A percentile compares a stretch with the other conserved stretches of the same genome.
Evolutionary conservation across 2,888 invertebrate genomes (phyloP).

Genomic region (Ormyrus pomaceus): DNA sequence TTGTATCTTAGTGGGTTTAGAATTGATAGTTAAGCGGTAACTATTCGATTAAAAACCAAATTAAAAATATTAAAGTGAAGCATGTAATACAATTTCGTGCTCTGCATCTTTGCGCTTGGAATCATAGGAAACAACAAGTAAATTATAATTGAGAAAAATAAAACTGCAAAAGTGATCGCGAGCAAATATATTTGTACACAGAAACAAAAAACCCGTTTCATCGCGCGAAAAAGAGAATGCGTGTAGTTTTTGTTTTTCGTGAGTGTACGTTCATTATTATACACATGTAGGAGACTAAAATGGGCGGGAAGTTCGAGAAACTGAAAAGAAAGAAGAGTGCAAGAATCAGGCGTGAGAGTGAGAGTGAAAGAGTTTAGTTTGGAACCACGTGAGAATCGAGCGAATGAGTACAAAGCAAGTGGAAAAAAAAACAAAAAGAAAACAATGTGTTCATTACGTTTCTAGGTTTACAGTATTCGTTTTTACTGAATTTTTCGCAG

Average conservation of each 20-base stretch:
- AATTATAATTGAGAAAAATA: constrained; percentile 34
- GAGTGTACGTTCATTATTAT: constrained; percentile 52
- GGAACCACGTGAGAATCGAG: not conserved
- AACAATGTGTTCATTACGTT: constrained; percentile 72
- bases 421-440: constrained; percentile 58
- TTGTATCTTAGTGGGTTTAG: constrained; percentile 39
- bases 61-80: constrained; percentile 32
- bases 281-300: constrained; percentile 14
- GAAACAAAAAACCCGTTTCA: constrained; percentile 33
- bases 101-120: constrained; percentile 41
- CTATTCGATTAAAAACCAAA: constrained; percentile 7
- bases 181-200: constrained; percentile 51
- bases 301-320: constrained; percentile 6
- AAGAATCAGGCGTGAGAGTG: constrained; percentile 24
- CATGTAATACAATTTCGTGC: constrained; percentile 30
- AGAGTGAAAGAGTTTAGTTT: constrained; percentile 20
- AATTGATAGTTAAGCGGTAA: constrained; percentile 29
- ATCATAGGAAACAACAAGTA: not conserved
- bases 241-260: constrained; percentile 57
- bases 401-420: constrained; percentile 20
- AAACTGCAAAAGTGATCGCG: constrained; percentile 38
- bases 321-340: constrained; percentile 26
- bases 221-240: constrained; percentile 54
- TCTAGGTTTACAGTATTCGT: constrained; percentile 72
- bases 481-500: constrained; percentile 62